Evolutionary conservation across 64 coral and sea anemone genomes (phyloP), one percentile per base, ranked within the genome.

Genomic region (Porites australiensis): DNA sequence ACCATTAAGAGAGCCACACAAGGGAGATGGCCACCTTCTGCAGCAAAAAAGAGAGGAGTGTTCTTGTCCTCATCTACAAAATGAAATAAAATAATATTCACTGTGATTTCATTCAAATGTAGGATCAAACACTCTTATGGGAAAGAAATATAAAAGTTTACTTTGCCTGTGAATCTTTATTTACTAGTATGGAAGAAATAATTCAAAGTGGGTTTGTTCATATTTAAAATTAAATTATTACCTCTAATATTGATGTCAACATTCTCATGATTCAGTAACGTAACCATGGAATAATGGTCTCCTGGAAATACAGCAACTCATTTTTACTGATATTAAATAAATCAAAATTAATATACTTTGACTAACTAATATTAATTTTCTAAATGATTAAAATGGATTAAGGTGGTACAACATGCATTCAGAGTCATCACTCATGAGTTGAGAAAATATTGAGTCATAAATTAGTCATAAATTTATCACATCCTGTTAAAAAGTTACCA

Each of bases 1-100:
- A 99, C 98, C 94, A 99, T 96, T 14, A 99, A 95, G 18, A 99
- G 78, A n/a, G 98, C 98, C 16, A 99, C 91, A 96, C 98, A 99
- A 50, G 98, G 98, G 6, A 99, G 77, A 92, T 96, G 87, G 51
- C 94, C 94, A 73, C 95, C 94, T 68, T 91, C 88, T 8, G 92
- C 91, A 27, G 98, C 98, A 91, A 90, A 96, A 70, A 99, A 99
- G 58, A 99, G 71, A 45, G 98, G 94, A 6, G 94, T 99, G 60
- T 99, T 99, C 75, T 90, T 95, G 73, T 92, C 87, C 57, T 55
- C 64, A 86, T 99, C 98, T 98, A 58, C 58, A 66, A 55, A 64
- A 77, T 65, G 12, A 47, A 50, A 1, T 7, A 19, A 11, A 19
- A 50, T 12, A 21, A n/a, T 37, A 37, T 37, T 37, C 27, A 72